Evolutionary conservation across 2,113 vertebrate genomes (phyloP).

Genomic region (Puntigrus tetrazona): DNA sequence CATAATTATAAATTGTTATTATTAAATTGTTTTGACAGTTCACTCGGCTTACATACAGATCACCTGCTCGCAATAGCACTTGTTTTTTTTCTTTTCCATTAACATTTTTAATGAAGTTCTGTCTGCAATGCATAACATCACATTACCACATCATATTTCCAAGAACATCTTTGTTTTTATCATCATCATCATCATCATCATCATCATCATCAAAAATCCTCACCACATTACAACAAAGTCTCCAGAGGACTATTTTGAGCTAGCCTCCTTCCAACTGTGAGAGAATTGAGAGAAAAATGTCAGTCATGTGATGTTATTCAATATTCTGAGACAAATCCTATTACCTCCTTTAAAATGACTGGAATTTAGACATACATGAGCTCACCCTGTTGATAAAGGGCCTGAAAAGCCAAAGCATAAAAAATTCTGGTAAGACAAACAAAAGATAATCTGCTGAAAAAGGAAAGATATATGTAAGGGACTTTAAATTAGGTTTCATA

Average conservation of each 20-base stretch:
- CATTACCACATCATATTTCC: not conserved
- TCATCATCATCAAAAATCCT: not conserved
- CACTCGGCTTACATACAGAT: not conserved
- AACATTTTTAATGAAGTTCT: not conserved
- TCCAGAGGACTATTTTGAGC: not conserved
- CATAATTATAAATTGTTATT: not conserved
- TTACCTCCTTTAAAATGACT: slow-evolving; percentile 40
- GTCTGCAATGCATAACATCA: not conserved
- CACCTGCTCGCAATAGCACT: not conserved
- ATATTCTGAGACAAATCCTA: slow-evolving; percentile 43
- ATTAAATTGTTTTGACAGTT: not conserved
- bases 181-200: no score
- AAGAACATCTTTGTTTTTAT: not conserved
- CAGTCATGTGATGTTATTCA: slow-evolving; percentile 44
- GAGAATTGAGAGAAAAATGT: slow-evolving; percentile 22
- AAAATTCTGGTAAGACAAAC: not conserved
- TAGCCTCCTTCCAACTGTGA: slow-evolving; percentile 13
- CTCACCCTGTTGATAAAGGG: not conserved
- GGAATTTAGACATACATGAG: slow-evolving; percentile 34
- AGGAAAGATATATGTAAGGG: not conserved
- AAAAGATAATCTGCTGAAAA: not conserved
- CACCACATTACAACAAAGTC: slow-evolving; percentile 9
- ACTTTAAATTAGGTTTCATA: not conserved
- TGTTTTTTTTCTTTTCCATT: not conserved
- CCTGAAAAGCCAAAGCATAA: not conserved